Evolutionary conservation across 2,888 invertebrate genomes (phyloP).

Genomic region (Crepidodera aurea): DNA sequence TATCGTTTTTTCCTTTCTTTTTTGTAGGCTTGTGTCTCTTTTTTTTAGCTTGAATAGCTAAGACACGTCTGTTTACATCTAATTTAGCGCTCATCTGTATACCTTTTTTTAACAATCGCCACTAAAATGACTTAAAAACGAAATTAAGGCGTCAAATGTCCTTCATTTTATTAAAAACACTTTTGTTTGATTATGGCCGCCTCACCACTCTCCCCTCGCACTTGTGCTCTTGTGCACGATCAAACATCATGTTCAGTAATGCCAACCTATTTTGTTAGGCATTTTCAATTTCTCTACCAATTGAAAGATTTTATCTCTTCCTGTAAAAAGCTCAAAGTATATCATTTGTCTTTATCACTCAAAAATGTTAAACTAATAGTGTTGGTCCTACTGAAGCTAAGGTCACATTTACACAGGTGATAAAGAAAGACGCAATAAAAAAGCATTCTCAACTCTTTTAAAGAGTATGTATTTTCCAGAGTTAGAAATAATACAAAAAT

Average conservation of each 20-base stretch:
- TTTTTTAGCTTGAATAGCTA: conserved; percentile 92
- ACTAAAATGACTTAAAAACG: conserved; percentile 42
- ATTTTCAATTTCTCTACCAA: neutral
- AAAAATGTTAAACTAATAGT: neutral
- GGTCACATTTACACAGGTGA: neutral
- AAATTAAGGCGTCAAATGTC: conserved; percentile 62
- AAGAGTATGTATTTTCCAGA: too few species aligned
- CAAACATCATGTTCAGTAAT: conserved; percentile 10
- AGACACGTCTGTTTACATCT: conserved; percentile 90
- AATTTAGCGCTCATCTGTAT: conserved; percentile 83
- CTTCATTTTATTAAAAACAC: conserved; percentile 70
- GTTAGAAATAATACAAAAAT: too few species aligned
- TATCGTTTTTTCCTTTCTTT: conserved; percentile 77
- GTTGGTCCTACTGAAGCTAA: neutral
- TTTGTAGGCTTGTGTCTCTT: conserved; percentile 89
- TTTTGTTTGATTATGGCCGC: conserved; percentile 78
- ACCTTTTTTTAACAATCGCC: conserved; percentile 54
- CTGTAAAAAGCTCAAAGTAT: neutral
- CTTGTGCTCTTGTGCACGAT: neutral
- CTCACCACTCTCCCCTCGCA: conserved; percentile 45
- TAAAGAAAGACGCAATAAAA: neutral
- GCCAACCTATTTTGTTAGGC: conserved; percentile 4
- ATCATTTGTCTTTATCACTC: neutral
- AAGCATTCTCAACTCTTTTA: neutral
- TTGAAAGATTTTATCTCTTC: neutral